Base-by-base conservation (phyloP, 2,113 vertebrate genomes). In the Myotis brandtii region DNA sequence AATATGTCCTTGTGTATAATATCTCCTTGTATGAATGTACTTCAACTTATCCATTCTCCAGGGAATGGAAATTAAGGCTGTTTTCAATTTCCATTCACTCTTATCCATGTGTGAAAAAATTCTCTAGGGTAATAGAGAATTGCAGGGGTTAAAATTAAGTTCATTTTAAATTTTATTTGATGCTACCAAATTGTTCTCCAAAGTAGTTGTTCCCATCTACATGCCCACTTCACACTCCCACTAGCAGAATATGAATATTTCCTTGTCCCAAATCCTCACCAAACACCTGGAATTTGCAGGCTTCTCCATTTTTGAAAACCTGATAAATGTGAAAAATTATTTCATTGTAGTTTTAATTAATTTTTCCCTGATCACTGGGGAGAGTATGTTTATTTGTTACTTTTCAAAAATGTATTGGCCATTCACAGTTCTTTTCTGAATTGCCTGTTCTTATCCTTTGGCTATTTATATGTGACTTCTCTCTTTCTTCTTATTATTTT, bases 141-240 rank as follows among this genome's bases (percentile, higher is more conserved):
- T 73, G 4, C 69, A 73, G 14, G 23, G 32, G 23, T 87, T 66
- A 94, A 94, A 93, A 84, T 67, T 72, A 87, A 94, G 9, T 54
- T 87, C 14, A n/a, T 43, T 79, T 67, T 37, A 92, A 87, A 73
- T 90, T 94, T 66, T 70, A 40, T 43, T 79, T 86, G 69, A 43
- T 82, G n/a, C 77, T 79, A 69, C 32, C 11, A 91, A 89, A 70
- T 75, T 83, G 34, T 20, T 89, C 95, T 95, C 79, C n/a, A 86
- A 72, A 92, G 30, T 82, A n/a, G 30, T 30, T 82, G 62, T 34
- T 82, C 40, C 67, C 59, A 14, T 32, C 40, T 64, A 76, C 6
- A 27, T 13, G 46, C 66, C 25, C 37, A 70, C 43, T 81, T 59
- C 59, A 75, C 4, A 59, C 12, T 52, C 59, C 43, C n/a, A 56